Base-by-base conservation (phyloP, 2,113 vertebrate genomes). In the Chlorocebus sabaeus region DNA sequence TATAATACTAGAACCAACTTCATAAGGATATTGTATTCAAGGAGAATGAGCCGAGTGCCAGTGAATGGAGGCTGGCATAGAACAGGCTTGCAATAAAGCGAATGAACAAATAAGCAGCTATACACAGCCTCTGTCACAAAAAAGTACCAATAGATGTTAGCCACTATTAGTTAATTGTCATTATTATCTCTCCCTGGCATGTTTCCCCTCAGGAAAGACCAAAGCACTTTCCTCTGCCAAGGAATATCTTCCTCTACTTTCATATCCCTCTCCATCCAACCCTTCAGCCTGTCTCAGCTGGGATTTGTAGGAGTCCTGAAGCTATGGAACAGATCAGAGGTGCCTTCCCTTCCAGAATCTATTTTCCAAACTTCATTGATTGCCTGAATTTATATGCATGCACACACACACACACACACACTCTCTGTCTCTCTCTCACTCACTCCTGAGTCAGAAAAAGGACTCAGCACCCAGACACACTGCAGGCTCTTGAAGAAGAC, bases 131-230 rank as follows among this genome's bases (percentile, higher is more conserved):
- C 35, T 55, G 59, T 45, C 13, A 38, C 52, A 32, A n/a, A 12
- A 0, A 64, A 45, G 32, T 3, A 6, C 48, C 5, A 7, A 0
- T 3, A 55, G 25, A 18, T 55, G 23, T 1, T 16, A 30, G 55
- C 55, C n/a, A 20, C 14, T 59, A 23, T 83, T 40, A 45, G 35
- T n/a, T 70, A 67, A 8, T 32, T 64, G 27, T 22, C n/a, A 14
- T 18, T 85, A 8, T 35, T 72, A 8, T 72, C 17, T 61, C 38
- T 23, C 75, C 17, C 32, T 43, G 79, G 72, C 43, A 11, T 18
- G 23, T 45, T 32, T 89, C 55, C 32, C 40, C 20, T 75, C 85
- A 43, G 59, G 70, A 16, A 55, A 93, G 50, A 85, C 45, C 22
- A 5, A 25, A 78, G 20, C n/a, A 27, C 38, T n/a, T 95, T 43